A percentile compares a stretch with the other conserved stretches of the same genome.
Evolutionary conservation across 2,113 vertebrate species (phyloP).

Genomic region (Podarcis cretensis): DNA sequence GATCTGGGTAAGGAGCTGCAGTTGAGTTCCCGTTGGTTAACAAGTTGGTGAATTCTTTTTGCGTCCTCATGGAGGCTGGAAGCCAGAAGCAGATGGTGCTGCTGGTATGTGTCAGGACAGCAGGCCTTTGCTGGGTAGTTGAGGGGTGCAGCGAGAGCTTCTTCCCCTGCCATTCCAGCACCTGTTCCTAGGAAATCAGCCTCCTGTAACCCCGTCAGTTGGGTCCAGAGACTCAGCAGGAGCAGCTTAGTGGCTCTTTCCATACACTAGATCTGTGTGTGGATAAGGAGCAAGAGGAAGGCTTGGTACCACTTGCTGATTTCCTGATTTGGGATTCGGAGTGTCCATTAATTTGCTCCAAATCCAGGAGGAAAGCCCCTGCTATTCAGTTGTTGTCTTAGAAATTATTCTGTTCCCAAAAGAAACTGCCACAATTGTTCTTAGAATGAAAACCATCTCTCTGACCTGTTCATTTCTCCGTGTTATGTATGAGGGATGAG

Average conservation of each 20-base stretch:
- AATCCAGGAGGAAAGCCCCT: background rate
- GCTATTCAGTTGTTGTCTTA: background rate
- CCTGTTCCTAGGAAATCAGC: slow-evolving; percentile 31
- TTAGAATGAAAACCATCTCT: background rate
- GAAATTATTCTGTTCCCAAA: background rate
- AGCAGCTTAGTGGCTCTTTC: background rate
- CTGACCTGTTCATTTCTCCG: background rate
- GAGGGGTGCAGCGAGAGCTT: background rate
- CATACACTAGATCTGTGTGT: background rate
- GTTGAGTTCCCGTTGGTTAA: background rate
- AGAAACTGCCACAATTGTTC: background rate
- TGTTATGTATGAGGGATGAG: background rate
- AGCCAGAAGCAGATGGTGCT: slow-evolving; percentile 21
- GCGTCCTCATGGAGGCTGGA: background rate
- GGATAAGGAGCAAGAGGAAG: background rate
- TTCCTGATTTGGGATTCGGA: background rate
- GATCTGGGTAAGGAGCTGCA: background rate
- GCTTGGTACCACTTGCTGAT: background rate
- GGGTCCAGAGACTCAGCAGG: background rate
- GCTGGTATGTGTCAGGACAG: background rate
- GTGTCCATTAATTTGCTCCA: background rate
- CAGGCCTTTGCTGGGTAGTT: background rate
- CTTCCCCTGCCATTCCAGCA: slow-evolving; percentile 23
- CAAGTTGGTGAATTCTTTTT: background rate
- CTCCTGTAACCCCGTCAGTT: background rate